These are phyloP conservation scores for Acutogordius australiensis DNA, from an alignment of 2,888 invertebrate species.

Conservation along the genomic window DNA sequence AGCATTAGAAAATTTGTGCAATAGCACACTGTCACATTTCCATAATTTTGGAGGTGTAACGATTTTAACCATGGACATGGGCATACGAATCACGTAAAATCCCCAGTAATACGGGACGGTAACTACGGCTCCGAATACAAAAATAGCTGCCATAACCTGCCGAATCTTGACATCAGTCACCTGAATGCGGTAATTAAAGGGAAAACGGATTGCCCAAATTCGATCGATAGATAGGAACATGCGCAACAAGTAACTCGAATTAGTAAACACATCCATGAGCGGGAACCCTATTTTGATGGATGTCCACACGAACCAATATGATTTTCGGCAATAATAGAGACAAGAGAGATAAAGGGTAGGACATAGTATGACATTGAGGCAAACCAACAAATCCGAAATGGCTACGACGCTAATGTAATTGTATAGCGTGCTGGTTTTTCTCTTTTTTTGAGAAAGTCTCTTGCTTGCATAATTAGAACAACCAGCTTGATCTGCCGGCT, in stretches of 20 bases:
- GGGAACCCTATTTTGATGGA: slow-evolving; percentile 3
- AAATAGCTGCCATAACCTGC: not conserved
- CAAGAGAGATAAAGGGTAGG: not conserved
- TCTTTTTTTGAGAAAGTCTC: not conserved
- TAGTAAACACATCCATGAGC: not conserved
- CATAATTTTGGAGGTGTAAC: not conserved
- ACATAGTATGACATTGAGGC: not conserved
- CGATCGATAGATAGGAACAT: not conserved
- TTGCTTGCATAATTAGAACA: not conserved
- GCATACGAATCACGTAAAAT: not conserved
- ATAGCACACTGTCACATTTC: not conserved
- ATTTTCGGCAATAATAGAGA: not conserved
- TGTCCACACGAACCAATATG: not conserved
- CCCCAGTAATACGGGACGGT: not conserved
- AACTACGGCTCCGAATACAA: not conserved
- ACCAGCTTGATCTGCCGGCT: not conserved
- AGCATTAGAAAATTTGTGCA: too few relatives aligned
- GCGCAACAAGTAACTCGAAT: not conserved
- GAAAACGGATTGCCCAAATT: not conserved
- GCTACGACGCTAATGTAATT: not conserved
- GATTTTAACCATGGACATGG: not conserved
- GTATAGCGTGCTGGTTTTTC: not conserved
- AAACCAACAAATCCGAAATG: slow-evolving; percentile 1
- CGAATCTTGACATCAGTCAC: not conserved
- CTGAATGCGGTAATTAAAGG: not conserved